Conservation (phyloP, 2,888 invertebrate genomes). For the Tolmerus cingulatus region DNA sequence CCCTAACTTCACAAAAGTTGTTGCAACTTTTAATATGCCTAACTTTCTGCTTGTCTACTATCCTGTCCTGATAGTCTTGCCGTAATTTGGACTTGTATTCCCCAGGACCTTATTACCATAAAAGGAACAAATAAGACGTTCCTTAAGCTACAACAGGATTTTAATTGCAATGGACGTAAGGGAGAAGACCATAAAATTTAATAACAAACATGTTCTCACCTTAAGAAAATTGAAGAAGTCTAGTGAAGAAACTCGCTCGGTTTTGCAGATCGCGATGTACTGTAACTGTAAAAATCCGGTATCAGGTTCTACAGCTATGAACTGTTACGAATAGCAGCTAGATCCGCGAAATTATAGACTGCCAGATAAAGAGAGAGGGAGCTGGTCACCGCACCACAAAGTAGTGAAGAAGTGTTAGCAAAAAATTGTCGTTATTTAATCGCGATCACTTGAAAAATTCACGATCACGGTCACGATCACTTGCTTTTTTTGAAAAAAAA, state of each 20-base stretch:
- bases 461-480: conserved; percentile 11
- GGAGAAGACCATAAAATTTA: neutral
- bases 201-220: neutral
- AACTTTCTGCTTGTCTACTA: neutral
- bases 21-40: neutral
- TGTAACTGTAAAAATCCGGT: conserved; percentile 38
- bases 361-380: neutral
- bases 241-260: conserved; percentile 2
- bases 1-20: neutral
- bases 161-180: neutral
- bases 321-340: conserved; percentile 22
- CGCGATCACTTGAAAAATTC: neutral
- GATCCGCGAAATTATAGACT: neutral
- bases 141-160: neutral
- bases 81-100: neutral
- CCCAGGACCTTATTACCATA: neutral
- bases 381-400: conserved; percentile 10
- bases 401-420: neutral
- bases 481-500: neutral
- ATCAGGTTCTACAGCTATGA: conserved; percentile 34
- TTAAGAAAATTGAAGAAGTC: neutral
- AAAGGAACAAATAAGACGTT: neutral
- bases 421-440: neutral
- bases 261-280: neutral
- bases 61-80: neutral